Percentiles rank a stretch among this genome's conserved stretches.
These are phyloP conservation scores for Lateolabrax maculatus DNA, from an alignment of 2,797 vertebrate genomes.

Conservation along the genomic window DNA sequence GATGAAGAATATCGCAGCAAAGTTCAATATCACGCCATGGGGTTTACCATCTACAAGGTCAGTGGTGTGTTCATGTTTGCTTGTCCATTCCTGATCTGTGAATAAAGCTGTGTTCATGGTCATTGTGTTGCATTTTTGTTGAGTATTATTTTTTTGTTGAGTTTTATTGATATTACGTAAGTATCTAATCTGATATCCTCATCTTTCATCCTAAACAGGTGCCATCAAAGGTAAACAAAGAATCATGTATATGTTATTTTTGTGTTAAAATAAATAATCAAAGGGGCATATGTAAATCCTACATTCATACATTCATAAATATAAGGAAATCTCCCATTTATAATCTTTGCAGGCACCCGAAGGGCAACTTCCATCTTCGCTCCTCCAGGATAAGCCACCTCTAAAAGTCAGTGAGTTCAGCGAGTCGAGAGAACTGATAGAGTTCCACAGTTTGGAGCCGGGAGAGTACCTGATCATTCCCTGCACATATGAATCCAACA, in stretches of 20 bases:
- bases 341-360: background rate
- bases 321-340: background rate
- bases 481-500: background rate
- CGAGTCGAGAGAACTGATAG: background rate
- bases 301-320: background rate
- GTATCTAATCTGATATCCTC: background rate
- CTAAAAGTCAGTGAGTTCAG: background rate
- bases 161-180: background rate
- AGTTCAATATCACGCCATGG: background rate
- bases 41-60: slow-evolving; percentile 1
- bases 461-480: slow-evolving; percentile 13
- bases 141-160: background rate
- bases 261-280: background rate
- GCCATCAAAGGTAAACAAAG: slow-evolving; percentile 8
- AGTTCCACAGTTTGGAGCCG: background rate
- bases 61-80: background rate
- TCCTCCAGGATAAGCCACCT: background rate
- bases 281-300: background rate
- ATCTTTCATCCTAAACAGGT: background rate
- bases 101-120: background rate
- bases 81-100: background rate
- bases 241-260: background rate
- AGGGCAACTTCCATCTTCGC: background rate
- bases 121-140: background rate
- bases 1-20: slow-evolving; percentile 15